These are phyloP conservation scores for Margarornis squamiger DNA, from an alignment of 2,797 vertebrate species.

Conservation along the genomic window DNA sequence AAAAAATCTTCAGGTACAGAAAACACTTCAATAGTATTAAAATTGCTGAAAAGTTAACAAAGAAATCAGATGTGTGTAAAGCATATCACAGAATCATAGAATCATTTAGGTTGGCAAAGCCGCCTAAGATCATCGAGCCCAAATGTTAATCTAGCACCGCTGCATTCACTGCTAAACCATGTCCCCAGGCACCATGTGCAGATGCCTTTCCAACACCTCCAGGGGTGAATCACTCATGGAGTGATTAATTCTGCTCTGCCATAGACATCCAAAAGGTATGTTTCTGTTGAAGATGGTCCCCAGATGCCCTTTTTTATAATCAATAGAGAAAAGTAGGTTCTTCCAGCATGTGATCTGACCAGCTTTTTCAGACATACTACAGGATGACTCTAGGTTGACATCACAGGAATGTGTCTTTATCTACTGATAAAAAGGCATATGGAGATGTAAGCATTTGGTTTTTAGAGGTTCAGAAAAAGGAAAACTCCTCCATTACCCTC, in stretches of 20 bases:
- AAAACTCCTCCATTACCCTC: not conserved
- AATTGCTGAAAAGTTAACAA: not conserved
- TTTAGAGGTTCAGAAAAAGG: not conserved
- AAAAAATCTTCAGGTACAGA: not conserved
- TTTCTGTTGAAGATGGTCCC: not conserved
- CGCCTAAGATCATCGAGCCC: not conserved
- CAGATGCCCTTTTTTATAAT: not conserved
- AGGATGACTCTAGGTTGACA: not conserved
- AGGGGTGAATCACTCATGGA: not conserved
- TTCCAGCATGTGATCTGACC: not conserved
- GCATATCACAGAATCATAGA: not conserved
- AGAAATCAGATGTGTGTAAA: not conserved
- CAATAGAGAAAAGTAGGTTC: not conserved
- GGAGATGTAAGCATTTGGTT: not conserved
- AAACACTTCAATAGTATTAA: not conserved
- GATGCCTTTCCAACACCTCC: not conserved
- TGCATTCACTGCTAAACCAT: not conserved
- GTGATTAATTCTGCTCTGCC: not conserved
- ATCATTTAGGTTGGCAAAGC: not conserved
- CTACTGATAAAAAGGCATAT: not conserved
- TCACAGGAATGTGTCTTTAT: not conserved
- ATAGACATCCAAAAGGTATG: not conserved
- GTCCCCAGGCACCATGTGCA: no score
- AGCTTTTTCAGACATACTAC: not conserved
- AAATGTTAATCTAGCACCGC: accelerated